These are phyloP conservation scores for Perizoma flavofasciatum DNA, from an alignment of 2,888 invertebrate genomes.

Conservation along the genomic window DNA sequence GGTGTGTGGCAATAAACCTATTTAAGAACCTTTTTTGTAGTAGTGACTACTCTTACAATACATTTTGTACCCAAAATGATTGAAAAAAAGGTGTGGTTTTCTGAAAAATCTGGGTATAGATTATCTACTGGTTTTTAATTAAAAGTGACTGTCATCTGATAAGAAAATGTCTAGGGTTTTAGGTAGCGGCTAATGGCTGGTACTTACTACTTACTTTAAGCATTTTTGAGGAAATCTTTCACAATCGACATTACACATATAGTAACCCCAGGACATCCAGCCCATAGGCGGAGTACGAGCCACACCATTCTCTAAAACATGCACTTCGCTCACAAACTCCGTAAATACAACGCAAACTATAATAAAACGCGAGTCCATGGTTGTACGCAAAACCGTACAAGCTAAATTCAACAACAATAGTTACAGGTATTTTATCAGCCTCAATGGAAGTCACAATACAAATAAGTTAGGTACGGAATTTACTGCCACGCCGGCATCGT, in stretches of 20 bases:
- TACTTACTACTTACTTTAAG: constrained; percentile 77
- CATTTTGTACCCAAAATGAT: too few species aligned
- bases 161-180: too few species aligned
- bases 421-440: constrained; percentile 14
- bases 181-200: not conserved
- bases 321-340: constrained; percentile 49
- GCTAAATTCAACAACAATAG: not conserved
- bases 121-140: too few species aligned
- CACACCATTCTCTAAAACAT: constrained; percentile 84
- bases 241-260: constrained; percentile 85
- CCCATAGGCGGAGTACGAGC: constrained; percentile 89
- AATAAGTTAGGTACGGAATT: too few species aligned
- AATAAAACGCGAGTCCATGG: constrained; percentile 21
- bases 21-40: too few species aligned
- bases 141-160: too few species aligned
- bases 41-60: too few species aligned
- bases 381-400: not conserved
- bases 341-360: constrained; percentile 17
- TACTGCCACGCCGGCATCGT: constrained; percentile 15
- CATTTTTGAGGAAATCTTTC: constrained; percentile 84
- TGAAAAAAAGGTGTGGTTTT: too few species aligned
- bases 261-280: constrained; percentile 89
- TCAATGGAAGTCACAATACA: too few species aligned
- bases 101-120: too few species aligned
- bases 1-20: too few species aligned